A percentile compares a stretch with the other conserved stretches of the same genome.
Conservation (phyloP, 2,113 vertebrate genomes). For the Fregata magnificens region DNA sequence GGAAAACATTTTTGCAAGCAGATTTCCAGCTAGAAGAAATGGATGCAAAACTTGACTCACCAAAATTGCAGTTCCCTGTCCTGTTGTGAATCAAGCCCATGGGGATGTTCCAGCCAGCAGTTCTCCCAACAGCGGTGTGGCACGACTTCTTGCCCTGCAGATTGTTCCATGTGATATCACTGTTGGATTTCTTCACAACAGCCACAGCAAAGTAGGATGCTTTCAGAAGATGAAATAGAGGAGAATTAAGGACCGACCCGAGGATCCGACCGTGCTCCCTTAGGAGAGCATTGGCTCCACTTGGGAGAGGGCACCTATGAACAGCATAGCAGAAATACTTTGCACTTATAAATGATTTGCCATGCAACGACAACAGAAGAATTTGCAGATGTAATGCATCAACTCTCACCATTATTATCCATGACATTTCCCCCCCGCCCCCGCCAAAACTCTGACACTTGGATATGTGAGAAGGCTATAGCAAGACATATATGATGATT, state of each 20-base stretch:
- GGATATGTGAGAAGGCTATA: neutral
- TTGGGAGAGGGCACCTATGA: neutral
- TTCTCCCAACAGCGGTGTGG: conserved; percentile 81
- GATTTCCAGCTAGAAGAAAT: neutral
- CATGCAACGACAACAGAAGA: neutral
- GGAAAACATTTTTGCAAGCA: neutral
- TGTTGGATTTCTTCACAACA: conserved; percentile 76
- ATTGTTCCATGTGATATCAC: conserved; percentile 71
- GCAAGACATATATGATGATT: neutral
- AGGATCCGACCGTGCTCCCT: neutral
- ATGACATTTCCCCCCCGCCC: neutral
- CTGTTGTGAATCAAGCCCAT: conserved; percentile 76
- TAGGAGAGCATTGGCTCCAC: neutral
- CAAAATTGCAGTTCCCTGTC: conserved; percentile 73
- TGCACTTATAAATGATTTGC: neutral
- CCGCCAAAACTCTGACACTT: neutral
- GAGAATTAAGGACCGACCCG: neutral
- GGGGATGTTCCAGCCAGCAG: conserved; percentile 89
- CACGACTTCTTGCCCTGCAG: conserved; percentile 84
- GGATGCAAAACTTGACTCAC: conserved; percentile 65
- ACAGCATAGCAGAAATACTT: neutral
- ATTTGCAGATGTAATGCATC: neutral
- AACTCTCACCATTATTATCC: neutral
- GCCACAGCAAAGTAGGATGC: conserved; percentile 82
- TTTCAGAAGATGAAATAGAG: neutral